Percentiles rank a stretch among this genome's conserved stretches.
Evolutionary conservation across 2,888 invertebrate species (phyloP).

Genomic region (Sialis fuliginosa): DNA sequence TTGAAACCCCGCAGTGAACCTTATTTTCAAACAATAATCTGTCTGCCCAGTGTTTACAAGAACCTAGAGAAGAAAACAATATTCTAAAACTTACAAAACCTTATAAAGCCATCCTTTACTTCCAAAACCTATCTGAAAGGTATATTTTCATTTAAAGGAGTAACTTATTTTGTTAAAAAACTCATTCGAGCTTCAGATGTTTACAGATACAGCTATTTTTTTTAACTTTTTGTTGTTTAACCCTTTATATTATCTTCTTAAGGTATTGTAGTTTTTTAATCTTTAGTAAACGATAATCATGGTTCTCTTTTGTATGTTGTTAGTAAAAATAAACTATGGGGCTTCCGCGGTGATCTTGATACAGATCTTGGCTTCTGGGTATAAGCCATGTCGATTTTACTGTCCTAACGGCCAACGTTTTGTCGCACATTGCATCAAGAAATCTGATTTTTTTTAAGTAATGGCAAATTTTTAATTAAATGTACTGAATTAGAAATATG

Average conservation of each 20-base stretch:
- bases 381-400: no score
- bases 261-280: no score
- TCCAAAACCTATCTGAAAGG: neutral
- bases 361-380: no score
- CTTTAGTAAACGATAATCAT: no score
- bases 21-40: slow-evolving; percentile 1
- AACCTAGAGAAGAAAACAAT: neutral
- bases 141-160: neutral
- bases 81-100: neutral
- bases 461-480: no score
- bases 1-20: slow-evolving; percentile 2
- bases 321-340: no score
- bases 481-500: no score
- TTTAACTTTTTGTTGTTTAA: neutral
- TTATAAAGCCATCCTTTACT: neutral
- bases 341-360: no score
- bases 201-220: neutral
- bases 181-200: neutral
- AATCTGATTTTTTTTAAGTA: no score
- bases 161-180: neutral
- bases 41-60: neutral
- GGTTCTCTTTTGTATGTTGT: no score
- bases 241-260: neutral
- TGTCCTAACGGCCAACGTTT: no score
- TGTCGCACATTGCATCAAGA: no score